Base-by-base conservation (phyloP, 2,888 invertebrate species). In the Nymphalis polychloros region DNA sequence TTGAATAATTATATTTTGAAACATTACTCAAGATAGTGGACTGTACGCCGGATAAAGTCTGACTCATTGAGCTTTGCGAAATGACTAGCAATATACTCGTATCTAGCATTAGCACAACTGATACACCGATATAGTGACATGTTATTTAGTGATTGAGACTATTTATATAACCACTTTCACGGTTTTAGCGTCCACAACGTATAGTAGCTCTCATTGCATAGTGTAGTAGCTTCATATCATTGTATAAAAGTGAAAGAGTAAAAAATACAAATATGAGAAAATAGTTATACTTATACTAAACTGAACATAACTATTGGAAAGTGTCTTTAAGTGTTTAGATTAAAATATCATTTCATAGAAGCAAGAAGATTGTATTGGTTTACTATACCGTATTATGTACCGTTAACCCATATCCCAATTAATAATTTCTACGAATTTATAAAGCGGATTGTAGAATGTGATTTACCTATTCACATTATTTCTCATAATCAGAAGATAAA, bases 161-260 rank as follows among this genome's bases (percentile, higher is more conserved):
- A 79, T 81, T 86, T 84, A 81, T 77, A 77, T 86, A 86, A 86
- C 76, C 74, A 81, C 84, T 86, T 87, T 87, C 84, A 83, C 84
- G 77, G 23, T 52, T 35, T 35, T 16, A 49, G 55, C 53, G 35
- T 41, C 20, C 20, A 55, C 35, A 16, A 48, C 20, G n/a, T 63
- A 46, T 50, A 35, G 19, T 19, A 35, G 31, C 35, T 62, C 23
- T 62, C 6, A 23, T 46, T 41, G 74, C 74, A 69, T 62, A 75
- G 17, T 23, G 4, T 7, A 27, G 27, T 48, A 47, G 16, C 48
- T 31, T 27, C 8, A 46, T 46, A 17, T 41, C 13, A 41, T 41
- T 4, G 4, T 41, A 41, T 13, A 31, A 27, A 31, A 6, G 27
- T 1, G 6, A 31, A 31, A 31, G 6, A 31, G 6, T 31, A 6